These are phyloP conservation scores for Theristicus caerulescens DNA, from an alignment of 2,113 vertebrate genomes.

Conservation along the genomic window DNA sequence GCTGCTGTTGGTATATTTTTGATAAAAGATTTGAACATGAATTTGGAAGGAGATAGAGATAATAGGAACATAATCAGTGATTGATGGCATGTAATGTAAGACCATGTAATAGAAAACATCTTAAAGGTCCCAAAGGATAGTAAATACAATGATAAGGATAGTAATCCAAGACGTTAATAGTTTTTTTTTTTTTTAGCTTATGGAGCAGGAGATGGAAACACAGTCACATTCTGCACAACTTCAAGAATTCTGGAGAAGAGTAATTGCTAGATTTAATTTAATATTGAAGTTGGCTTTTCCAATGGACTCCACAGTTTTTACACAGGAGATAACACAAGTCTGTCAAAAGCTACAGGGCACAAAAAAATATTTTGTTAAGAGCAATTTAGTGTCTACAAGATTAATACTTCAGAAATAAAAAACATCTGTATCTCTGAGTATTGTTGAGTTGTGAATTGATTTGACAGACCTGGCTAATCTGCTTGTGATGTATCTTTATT, in stretches of 20 bases:
- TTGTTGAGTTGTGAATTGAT: background rate
- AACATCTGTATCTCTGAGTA: background rate
- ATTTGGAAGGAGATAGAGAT: background rate
- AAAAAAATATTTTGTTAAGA: conserved; percentile 28
- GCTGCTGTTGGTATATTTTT: background rate
- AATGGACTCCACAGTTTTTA: background rate
- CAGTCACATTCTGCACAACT: background rate
- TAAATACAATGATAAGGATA: background rate
- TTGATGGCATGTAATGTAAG: background rate
- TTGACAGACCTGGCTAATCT: background rate
- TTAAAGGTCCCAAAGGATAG: background rate
- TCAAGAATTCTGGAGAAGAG: background rate
- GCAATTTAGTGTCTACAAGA: background rate
- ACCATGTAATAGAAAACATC: background rate
- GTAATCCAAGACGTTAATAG: background rate
- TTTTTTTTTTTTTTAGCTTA: background rate
- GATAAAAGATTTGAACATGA: background rate
- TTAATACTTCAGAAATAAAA: conserved; percentile 22
- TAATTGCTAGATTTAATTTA: background rate
- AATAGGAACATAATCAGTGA: conserved; percentile 1
- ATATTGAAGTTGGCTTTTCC: conserved; percentile 1
- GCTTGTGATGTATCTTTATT: background rate
- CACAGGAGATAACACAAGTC: background rate
- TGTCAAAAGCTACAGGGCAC: background rate
- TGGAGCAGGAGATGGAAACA: background rate